These are phyloP conservation scores for Asarcornis scutulata DNA, from an alignment of 2,113 vertebrate genomes.

Conservation along the genomic window DNA sequence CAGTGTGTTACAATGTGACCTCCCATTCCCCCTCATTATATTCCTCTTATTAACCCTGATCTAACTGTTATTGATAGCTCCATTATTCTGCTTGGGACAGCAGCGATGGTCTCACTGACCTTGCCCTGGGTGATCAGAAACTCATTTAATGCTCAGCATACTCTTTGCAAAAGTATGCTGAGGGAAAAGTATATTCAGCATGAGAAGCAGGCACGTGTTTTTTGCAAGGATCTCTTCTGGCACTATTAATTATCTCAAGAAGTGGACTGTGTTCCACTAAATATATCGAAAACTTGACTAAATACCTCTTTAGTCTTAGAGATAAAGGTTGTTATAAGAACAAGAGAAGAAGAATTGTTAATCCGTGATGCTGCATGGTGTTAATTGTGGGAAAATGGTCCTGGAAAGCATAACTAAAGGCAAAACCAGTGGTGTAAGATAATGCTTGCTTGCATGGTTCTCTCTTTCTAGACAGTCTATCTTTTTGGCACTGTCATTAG, in stretches of 20 bases:
- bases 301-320: not conserved
- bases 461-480: not conserved
- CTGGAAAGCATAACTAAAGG: not conserved
- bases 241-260: not conserved
- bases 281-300: not conserved
- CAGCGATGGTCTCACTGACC: constrained; percentile 57
- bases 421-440: not conserved
- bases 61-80: constrained; percentile 71
- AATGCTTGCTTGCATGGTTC: not conserved
- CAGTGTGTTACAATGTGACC: constrained; percentile 56
- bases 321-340: not conserved
- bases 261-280: not conserved
- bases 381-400: not conserved
- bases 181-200: constrained; percentile 4
- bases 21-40: constrained; percentile 65
- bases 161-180: constrained; percentile 11
- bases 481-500: not conserved
- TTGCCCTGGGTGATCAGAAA: constrained; percentile 62
- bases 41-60: constrained; percentile 69
- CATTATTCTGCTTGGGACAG: constrained; percentile 64
- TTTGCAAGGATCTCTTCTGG: constrained; percentile 10
- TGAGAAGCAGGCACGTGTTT: not conserved
- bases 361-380: not conserved
- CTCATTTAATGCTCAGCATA: constrained; percentile 59
- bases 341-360: not conserved